Percentiles rank a stretch among this genome's conserved stretches.
Evolutionary conservation across 2,797 vertebrate species (phyloP).

Genomic region (Sebastolobus alascanus): DNA sequence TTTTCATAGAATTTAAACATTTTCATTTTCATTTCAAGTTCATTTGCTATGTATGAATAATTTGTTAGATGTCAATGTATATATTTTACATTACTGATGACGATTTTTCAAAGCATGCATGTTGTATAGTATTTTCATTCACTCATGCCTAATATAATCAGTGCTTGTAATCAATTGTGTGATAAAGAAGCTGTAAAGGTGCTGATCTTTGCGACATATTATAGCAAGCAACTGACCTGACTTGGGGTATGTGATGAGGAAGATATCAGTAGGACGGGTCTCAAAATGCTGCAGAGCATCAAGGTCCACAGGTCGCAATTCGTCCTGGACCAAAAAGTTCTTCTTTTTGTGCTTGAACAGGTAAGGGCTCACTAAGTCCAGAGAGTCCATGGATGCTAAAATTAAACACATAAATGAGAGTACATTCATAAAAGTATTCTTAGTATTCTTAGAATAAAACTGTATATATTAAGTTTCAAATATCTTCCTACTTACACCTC

Average conservation of each 20-base stretch:
- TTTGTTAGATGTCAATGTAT: not conserved
- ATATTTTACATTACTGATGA: not conserved
- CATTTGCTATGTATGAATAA: too few relatives aligned
- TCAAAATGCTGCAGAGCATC: conserved; percentile 13
- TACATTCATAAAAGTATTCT: not conserved
- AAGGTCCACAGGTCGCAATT: not conserved
- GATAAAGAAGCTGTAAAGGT: not conserved
- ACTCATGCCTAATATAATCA: not conserved
- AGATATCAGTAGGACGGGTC: conserved; percentile 22
- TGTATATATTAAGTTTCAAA: not conserved
- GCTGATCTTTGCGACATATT: not conserved
- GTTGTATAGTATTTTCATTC: not conserved
- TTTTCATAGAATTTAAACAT: too few relatives aligned
- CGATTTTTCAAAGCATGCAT: not conserved
- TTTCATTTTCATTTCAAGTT: too few relatives aligned
- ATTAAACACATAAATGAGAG: not conserved
- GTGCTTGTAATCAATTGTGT: not conserved
- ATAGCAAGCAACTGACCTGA: conserved; percentile 17
- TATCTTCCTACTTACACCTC: not conserved
- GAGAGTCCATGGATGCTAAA: conserved; percentile 20
- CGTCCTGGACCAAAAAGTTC: conserved; percentile 7
- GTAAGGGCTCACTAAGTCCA: conserved; percentile 12
- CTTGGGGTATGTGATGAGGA: conserved; percentile 24
- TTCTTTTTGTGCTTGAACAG: conserved; percentile 22
- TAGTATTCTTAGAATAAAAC: too few relatives aligned